Base-by-base conservation (phyloP, 2,888 invertebrate species). In the Acleris laterana region DNA sequence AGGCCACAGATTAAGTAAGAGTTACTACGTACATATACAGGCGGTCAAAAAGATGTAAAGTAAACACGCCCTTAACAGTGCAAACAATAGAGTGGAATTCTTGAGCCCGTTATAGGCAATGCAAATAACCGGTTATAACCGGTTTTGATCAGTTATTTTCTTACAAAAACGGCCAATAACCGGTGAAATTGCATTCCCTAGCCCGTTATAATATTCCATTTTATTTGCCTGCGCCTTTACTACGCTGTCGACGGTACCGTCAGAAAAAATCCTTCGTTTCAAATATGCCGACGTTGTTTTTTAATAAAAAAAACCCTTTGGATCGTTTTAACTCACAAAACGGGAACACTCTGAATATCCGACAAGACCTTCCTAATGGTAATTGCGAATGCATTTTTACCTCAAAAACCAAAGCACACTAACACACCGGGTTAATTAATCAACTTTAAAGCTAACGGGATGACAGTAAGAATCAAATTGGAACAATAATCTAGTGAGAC, bases 301-400 rank as follows among this genome's bases (percentile, higher is more conserved):
- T 50, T 55, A 42, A 19, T 49, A 48, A 19, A 50, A 28, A 44
- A 49, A 49, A 32, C 64, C 66, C 55, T 62, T 56, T 32, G 44
- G 17, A 66, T 64, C 59, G 60, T 48, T 65, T 59, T 61, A 50
- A 60, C 46, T 60, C 51, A 56, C 59, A 63, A 68, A 68, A 60
- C 25, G 50, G 56, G 44, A 65, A 60, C 63, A 62, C 52, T 61
- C 56, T 56, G 62, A 71, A 73, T 72, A 71, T 70, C 72, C 73
- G 69, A 75, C 77, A 79, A 78, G 73, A 70, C 70, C 75, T 76
- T 42, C 73, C 77, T 83, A 77, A 86, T 84, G 82, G 79, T 83
- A 83, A 85, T 84, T 81, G 83, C 84, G 79, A 80, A 81, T 81
- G 82, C 81, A 81, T 77, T 75, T 32, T 79, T 76, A 20, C 16